These are phyloP conservation scores for Eunapius fragilis DNA, from an alignment of 37 sponge, comb jelly and placozoan genomes.

Conservation along the genomic window DNA sequence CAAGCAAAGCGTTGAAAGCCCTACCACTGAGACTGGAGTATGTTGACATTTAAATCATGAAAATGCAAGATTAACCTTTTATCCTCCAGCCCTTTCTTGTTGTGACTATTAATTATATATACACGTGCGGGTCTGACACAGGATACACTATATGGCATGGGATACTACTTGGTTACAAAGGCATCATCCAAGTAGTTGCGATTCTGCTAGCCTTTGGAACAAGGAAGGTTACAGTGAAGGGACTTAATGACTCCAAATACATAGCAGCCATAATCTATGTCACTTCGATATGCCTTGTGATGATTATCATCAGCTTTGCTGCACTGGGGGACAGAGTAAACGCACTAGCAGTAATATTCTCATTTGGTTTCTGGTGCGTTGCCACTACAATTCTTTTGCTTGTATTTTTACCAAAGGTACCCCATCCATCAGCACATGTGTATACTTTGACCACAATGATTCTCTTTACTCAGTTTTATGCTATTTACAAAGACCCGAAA, in stretches of 20 bases:
- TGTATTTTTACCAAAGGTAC: conserved; percentile 54
- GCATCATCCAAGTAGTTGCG: conserved; percentile 40
- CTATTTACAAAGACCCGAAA: no score
- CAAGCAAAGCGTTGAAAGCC: no score
- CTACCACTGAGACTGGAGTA: no score
- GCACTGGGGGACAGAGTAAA: conserved; percentile 28
- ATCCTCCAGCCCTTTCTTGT: conserved; percentile 1
- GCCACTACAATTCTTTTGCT: conserved; percentile 45
- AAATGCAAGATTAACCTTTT: no score
- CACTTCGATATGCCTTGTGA: conserved; percentile 40
- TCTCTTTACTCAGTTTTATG: no score
- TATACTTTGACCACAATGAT: no score
- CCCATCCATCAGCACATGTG: no score
- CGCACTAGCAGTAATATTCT: conserved; percentile 8
- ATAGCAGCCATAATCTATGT: conserved; percentile 55
- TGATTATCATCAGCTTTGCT: conserved; percentile 25
- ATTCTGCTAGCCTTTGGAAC: conserved; percentile 51
- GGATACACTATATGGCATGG: conserved; percentile 29
- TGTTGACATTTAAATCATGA: no score
- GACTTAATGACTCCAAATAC: conserved; percentile 51
- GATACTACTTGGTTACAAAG: conserved; percentile 58
- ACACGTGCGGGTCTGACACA: conserved; percentile 12
- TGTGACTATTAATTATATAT: conserved; percentile 6
- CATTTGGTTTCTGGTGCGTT: conserved; percentile 5
- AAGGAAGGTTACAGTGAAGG: conserved; percentile 64